A percentile compares a stretch with the other conserved stretches of the same genome.
Evolutionary conservation across 2,888 invertebrate genomes (phyloP).

Genomic region (Stenolophus ochropezus): DNA sequence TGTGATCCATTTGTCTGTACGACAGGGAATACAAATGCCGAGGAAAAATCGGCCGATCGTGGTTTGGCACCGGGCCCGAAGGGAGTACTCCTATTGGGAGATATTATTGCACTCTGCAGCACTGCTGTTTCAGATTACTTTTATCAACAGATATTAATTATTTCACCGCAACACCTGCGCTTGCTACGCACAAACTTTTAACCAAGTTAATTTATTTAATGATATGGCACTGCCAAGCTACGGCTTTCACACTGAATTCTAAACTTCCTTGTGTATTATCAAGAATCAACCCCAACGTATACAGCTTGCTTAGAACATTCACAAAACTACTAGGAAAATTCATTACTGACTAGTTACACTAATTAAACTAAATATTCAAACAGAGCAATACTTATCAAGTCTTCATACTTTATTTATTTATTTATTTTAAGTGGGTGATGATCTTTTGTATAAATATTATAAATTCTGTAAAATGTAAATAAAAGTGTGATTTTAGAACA

Average conservation of each 20-base stretch:
- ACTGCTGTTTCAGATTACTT: slow-evolving; percentile 15
- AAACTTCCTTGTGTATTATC: neutral
- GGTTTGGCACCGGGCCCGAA: slow-evolving; percentile 37
- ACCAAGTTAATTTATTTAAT: neutral
- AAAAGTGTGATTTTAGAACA: no score
- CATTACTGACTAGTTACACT: no score
- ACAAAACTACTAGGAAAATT: no score
- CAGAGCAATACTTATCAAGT: no score
- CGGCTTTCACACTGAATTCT: neutral
- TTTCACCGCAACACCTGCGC: neutral
- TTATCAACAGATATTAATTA: slow-evolving; percentile 31
- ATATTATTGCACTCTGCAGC: slow-evolving; percentile 34
- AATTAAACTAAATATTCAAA: no score
- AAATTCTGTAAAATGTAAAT: no score
- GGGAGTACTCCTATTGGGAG: neutral
- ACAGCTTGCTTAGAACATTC: no score
- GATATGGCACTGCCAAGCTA: neutral
- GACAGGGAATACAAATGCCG: slow-evolving; percentile 52
- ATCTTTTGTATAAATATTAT: no score
- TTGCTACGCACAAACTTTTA: neutral
- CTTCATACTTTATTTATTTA: no score
- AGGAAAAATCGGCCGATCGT: slow-evolving; percentile 35
- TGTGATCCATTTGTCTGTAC: slow-evolving; percentile 50
- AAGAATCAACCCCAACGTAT: neutral
- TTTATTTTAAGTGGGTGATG: no score